These are phyloP conservation scores for Ganaspis sp. DNA, from an alignment of 1,140 invertebrate genomes.

Conservation along the genomic window DNA sequence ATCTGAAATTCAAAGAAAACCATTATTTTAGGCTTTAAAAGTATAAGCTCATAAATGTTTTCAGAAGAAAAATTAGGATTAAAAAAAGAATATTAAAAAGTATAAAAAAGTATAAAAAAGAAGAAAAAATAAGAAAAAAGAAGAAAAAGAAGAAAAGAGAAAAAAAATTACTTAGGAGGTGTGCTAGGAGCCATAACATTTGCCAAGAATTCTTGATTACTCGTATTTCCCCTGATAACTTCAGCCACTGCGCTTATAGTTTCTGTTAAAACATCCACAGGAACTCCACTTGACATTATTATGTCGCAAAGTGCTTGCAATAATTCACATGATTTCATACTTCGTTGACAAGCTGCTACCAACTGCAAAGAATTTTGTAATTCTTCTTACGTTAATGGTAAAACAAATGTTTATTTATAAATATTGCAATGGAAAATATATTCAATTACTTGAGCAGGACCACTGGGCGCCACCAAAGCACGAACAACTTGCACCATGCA, in stretches of 20 bases:
- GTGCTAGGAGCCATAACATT: slow-evolving; percentile 94
- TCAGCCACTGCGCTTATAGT: slow-evolving; percentile 97
- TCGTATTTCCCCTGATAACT: slow-evolving; percentile 91
- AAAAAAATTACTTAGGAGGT: slow-evolving; percentile 87
- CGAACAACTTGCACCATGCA: slow-evolving; percentile 93
- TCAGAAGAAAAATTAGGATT: not conserved
- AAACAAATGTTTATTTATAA: slow-evolving; percentile 29
- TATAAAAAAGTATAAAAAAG: no score
- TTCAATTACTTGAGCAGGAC: slow-evolving; percentile 83
- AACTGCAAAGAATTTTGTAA: slow-evolving; percentile 51
- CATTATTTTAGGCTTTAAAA: not conserved
- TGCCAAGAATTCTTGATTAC: slow-evolving; percentile 95
- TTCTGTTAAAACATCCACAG: slow-evolving; percentile 96
- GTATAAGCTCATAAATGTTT: not conserved
- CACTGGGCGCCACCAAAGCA: slow-evolving; percentile 92
- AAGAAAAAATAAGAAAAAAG: no score
- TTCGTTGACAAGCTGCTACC: slow-evolving; percentile 89
- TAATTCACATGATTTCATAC: slow-evolving; percentile 89
- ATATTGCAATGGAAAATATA: slow-evolving; percentile 20
- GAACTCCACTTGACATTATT: slow-evolving; percentile 96
- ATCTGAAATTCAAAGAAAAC: slow-evolving; percentile 74
- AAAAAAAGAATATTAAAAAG: slow-evolving; percentile 4
- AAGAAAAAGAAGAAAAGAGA: no score
- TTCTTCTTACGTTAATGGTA: not conserved
- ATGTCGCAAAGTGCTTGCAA: slow-evolving; percentile 91